Conservation (phyloP, 1,140 invertebrate genomes). For the Drosophila albomicans region DNA sequence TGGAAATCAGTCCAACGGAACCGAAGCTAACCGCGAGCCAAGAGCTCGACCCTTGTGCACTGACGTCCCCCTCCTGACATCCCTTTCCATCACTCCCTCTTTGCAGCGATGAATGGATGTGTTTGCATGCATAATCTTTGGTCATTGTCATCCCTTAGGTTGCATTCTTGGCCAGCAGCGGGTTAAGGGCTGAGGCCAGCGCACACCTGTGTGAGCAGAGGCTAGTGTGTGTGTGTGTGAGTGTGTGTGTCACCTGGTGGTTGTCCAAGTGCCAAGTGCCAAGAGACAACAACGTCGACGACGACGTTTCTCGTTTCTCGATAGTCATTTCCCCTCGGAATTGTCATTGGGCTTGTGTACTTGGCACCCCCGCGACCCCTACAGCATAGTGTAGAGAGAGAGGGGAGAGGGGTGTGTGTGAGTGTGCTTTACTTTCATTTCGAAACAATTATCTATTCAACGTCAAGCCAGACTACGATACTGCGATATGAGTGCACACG, state of each 20-base stretch:
- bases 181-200: not conserved
- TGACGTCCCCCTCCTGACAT: slow-evolving; percentile 28
- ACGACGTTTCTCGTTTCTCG: slow-evolving; percentile 25
- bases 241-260: slow-evolving; percentile 65
- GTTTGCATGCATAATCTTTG: slow-evolving; percentile 79
- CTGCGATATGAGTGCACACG: slow-evolving; percentile 78
- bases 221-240: slow-evolving; percentile 33
- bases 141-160: slow-evolving; percentile 76
- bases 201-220: slow-evolving; percentile 36
- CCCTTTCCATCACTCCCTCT: not conserved
- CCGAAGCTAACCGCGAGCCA: slow-evolving; percentile 48
- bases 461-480: slow-evolving; percentile 60
- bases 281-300: not conserved
- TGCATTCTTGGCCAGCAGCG: slow-evolving; percentile 45
- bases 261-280: slow-evolving; percentile 55
- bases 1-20: slow-evolving; percentile 80
- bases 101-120: slow-evolving; percentile 15
- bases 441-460: slow-evolving; percentile 84
- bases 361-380: slow-evolving; percentile 55
- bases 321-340: slow-evolving; percentile 78
- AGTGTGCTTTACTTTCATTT: slow-evolving; percentile 74
- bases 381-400: no score
- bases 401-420: not conserved
- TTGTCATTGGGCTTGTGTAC: slow-evolving; percentile 64
- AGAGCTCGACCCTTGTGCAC: slow-evolving; percentile 32